These are phyloP conservation scores for Acanthoscelides obtectus DNA, from an alignment of 2,888 invertebrate genomes.

Conservation along the genomic window DNA sequence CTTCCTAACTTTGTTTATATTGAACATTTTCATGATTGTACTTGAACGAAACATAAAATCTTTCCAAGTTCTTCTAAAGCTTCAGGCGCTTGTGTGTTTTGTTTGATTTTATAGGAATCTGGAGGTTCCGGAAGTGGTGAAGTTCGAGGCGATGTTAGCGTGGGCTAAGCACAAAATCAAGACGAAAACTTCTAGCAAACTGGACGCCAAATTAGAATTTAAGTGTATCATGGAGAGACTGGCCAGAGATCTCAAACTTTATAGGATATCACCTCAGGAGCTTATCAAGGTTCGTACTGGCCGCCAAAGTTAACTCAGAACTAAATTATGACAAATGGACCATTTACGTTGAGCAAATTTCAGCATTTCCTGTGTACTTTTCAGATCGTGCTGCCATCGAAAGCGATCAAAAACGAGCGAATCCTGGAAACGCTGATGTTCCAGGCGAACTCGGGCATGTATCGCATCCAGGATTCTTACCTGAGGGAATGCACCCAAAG, in stretches of 20 bases:
- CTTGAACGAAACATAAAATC: too few species aligned
- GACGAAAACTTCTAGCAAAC: conserved; percentile 71
- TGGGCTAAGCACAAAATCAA: conserved; percentile 86
- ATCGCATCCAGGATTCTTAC: conserved; percentile 83
- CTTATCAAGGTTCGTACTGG: conserved; percentile 73
- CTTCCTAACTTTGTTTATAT: too few species aligned
- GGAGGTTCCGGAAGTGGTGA: conserved; percentile 82
- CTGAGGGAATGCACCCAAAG: conserved; percentile 83
- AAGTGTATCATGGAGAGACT: conserved; percentile 90
- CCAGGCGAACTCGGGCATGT: conserved; percentile 90
- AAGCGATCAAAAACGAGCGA: conserved; percentile 87
- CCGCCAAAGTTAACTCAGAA: too few species aligned
- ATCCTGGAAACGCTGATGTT: conserved; percentile 90
- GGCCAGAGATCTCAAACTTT: conserved; percentile 81
- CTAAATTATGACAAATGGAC: too few species aligned
- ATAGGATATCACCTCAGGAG: conserved; percentile 89
- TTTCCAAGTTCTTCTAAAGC: too few species aligned
- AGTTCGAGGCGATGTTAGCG: conserved; percentile 88
- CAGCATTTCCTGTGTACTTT: too few species aligned
- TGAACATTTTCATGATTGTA: too few species aligned
- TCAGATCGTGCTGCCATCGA: conserved; percentile 82
- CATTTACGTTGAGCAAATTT: too few species aligned
- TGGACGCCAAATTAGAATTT: conserved; percentile 84
- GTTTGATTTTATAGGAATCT: conserved; percentile 60
- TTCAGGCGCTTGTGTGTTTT: too few species aligned